Percentiles rank a stretch among this genome's conserved stretches.
Evolutionary conservation across 1,140 invertebrate species (phyloP).

Genomic region (Matsumurasca onukii): DNA sequence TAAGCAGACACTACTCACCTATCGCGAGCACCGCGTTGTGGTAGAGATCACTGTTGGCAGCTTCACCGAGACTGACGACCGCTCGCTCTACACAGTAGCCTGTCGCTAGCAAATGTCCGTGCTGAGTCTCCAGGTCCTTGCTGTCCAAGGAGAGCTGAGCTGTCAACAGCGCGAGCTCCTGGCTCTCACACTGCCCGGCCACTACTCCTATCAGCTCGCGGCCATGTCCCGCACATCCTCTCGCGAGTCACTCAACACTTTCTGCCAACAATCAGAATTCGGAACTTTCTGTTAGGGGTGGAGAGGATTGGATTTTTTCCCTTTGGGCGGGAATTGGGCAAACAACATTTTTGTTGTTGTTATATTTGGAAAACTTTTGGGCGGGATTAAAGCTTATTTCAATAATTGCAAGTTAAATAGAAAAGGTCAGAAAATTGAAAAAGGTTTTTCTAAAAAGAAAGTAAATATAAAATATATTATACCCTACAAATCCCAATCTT

Average conservation of each 20-base stretch:
- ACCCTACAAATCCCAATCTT: no score
- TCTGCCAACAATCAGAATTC: conserved; percentile 46
- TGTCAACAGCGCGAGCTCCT: no score
- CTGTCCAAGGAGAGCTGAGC: conserved; percentile 39
- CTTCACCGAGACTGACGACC: conserved; percentile 44
- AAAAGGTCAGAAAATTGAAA: no score
- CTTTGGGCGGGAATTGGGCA: no score
- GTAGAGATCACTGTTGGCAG: neutral
- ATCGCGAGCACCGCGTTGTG: conserved; percentile 23
- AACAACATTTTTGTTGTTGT: neutral
- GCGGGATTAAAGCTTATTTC: no score
- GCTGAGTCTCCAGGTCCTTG: conserved; percentile 68
- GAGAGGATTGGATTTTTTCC: neutral
- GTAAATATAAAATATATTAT: no score
- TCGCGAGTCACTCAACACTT: conserved; percentile 65
- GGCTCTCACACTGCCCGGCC: conserved; percentile 35
- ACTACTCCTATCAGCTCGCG: conserved; percentile 68
- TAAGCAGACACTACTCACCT: no score
- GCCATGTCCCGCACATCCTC: conserved; percentile 72
- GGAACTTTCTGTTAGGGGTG: neutral
- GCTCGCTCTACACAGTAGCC: conserved; percentile 67
- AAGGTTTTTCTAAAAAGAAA: no score
- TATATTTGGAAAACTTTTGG: neutral
- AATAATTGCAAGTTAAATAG: no score
- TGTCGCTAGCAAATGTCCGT: conserved; percentile 68